phyloP scores from a whole-genome alignment of 2,797 vertebrate species.

The Ceyx erithaca region DNA sequence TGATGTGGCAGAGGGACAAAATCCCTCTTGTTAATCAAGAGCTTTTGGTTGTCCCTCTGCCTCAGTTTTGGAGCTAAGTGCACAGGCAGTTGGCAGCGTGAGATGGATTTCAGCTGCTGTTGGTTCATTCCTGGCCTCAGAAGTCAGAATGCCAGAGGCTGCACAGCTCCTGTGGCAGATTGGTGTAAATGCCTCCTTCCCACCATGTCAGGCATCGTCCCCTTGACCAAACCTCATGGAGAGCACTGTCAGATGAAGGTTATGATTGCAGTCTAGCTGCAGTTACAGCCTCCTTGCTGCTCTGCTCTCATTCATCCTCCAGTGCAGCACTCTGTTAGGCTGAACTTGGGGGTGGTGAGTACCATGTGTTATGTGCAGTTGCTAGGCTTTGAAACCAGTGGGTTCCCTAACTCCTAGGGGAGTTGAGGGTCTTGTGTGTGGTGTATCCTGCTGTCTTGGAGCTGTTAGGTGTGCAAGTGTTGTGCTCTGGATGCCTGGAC shows the following conservation, averaged over 20 bases:
- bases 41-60: not conserved
- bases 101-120: not conserved
- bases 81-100: not conserved
- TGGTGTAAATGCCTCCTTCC: not conserved
- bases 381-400: conserved; percentile 8
- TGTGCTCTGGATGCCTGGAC: too few species aligned
- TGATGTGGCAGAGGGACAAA: not conserved
- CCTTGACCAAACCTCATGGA: not conserved
- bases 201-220: not conserved
- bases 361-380: not conserved
- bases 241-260: not conserved
- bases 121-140: not conserved
- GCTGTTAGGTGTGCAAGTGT: not conserved
- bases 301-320: rapidly evolving
- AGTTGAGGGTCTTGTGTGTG: not conserved
- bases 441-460: not conserved
- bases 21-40: not conserved
- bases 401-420: not conserved
- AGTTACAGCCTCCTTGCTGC: not conserved
- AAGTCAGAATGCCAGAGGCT: not conserved
- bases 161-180: not conserved
- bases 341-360: not conserved
- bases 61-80: not conserved
- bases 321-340: not conserved
- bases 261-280: not conserved